These are phyloP conservation scores for Pedionomus torquatus DNA, from an alignment of 2,113 vertebrate genomes.

Conservation along the genomic window DNA sequence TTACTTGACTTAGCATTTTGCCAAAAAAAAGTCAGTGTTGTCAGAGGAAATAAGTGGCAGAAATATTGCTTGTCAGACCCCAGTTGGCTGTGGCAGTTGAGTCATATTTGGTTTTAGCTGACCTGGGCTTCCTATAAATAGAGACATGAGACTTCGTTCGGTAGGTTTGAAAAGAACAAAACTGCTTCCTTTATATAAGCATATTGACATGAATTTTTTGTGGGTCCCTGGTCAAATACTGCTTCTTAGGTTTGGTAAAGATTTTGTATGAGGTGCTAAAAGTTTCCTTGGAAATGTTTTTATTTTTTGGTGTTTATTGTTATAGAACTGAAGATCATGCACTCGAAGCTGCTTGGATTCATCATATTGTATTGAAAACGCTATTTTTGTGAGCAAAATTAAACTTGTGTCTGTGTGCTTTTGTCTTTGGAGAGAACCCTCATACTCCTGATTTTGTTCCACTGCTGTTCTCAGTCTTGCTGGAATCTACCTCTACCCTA, in stretches of 20 bases:
- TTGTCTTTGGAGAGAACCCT: not conserved
- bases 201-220: not conserved
- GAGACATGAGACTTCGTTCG: not conserved
- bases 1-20: not conserved
- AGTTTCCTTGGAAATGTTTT: not conserved
- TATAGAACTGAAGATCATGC: not conserved
- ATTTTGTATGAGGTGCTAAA: not conserved
- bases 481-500: not conserved
- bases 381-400: not conserved
- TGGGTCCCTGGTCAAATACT: not conserved
- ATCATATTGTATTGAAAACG: not conserved
- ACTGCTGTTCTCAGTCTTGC: not conserved
- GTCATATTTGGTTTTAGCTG: not conserved
- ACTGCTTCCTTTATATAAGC: not conserved
- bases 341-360: not conserved
- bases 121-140: not conserved
- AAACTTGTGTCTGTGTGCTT: not conserved
- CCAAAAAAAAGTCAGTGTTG: not conserved
- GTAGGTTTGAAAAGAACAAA: not conserved
- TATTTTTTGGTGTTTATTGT: not conserved
- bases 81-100: not conserved
- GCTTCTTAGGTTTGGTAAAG: not conserved
- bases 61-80: not conserved
- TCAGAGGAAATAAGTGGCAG: not conserved
- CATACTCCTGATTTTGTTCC: not conserved